These are phyloP conservation scores for Phalloptychus januarius DNA, from an alignment of 2,797 vertebrate genomes.

Conservation along the genomic window DNA sequence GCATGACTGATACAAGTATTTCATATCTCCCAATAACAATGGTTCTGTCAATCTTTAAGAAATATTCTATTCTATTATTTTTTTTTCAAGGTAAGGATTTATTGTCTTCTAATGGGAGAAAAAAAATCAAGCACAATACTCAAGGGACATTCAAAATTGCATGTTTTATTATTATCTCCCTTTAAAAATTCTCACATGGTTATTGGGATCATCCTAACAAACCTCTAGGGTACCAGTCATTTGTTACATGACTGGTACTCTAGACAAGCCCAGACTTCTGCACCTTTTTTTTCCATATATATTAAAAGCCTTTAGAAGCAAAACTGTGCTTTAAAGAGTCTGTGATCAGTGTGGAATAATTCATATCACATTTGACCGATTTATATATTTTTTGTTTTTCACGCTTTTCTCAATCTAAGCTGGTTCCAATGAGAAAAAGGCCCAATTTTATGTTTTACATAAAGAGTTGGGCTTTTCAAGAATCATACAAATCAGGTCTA, in stretches of 20 bases:
- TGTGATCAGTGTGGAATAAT: neutral
- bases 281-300: neutral
- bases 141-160: neutral
- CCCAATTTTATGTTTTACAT: neutral
- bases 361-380: neutral
- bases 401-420: neutral
- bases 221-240: neutral
- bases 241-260: neutral
- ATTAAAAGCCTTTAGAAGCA: neutral
- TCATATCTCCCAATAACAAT: conserved; percentile 7
- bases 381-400: neutral
- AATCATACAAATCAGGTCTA: neutral
- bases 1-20: neutral
- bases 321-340: neutral
- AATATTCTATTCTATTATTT: neutral
- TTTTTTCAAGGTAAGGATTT: neutral
- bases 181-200: neutral
- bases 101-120: neutral
- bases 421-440: neutral
- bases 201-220: neutral
- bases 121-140: neutral
- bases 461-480: neutral
- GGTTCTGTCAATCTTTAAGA: neutral
- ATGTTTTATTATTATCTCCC: conserved; percentile 1
- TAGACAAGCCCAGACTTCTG: neutral